These are phyloP conservation scores for Prietella phreatophila DNA, from an alignment of 2,113 vertebrate species.

Conservation along the genomic window DNA sequence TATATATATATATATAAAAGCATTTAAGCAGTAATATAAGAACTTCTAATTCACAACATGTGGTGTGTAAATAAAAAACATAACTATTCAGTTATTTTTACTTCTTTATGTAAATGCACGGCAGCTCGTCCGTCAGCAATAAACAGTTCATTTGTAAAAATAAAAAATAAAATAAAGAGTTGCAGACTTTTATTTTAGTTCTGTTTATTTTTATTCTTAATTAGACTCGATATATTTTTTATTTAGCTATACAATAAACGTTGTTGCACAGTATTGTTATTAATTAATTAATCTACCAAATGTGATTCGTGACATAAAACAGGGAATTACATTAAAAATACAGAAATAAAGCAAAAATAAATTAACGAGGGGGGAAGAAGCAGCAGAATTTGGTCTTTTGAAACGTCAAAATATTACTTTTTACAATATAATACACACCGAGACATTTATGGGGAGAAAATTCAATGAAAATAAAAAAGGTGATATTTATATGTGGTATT, in stretches of 20 bases:
- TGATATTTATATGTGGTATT: constrained; percentile 65
- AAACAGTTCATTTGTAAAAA: not conserved
- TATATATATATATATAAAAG: too few species aligned
- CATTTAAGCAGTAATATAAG: not conserved
- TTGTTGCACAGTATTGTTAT: not conserved
- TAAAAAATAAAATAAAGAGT: too few species aligned
- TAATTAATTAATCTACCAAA: not conserved
- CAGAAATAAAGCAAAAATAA: constrained; percentile 24
- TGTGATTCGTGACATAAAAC: not conserved
- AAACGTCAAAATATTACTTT: constrained; percentile 59
- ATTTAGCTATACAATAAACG: constrained; percentile 10
- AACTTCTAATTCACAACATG: not conserved
- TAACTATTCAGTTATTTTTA: not conserved
- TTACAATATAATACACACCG: constrained; percentile 56
- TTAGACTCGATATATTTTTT: constrained; percentile 17
- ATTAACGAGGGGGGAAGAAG: constrained; percentile 59
- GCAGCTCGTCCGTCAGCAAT: not conserved
- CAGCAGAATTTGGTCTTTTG: constrained; percentile 80
- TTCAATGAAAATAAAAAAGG: not conserved
- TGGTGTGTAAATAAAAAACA: not conserved
- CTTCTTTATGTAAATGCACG: too few species aligned
- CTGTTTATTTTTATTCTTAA: constrained; percentile 34
- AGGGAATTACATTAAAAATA: not conserved
- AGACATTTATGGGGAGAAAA: not conserved
- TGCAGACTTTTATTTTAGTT: constrained; percentile 14